A percentile compares a stretch with the other conserved stretches of the same genome.
Conservation (phyloP, 1,140 invertebrate genomes). For the Papilio xuthus region DNA sequence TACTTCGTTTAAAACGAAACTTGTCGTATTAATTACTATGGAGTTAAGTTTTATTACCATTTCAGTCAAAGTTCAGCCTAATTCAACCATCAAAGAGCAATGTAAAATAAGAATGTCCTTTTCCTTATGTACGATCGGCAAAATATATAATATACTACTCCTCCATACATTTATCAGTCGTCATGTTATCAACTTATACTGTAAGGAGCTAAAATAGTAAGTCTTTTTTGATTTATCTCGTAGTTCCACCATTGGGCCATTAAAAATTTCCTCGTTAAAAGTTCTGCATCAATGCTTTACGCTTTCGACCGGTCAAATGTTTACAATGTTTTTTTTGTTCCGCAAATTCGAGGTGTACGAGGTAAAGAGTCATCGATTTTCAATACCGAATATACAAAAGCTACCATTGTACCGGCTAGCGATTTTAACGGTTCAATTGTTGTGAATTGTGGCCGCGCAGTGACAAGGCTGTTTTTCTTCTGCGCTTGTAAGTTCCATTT, state of each 20-base stretch:
- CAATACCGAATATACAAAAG: slow-evolving; percentile 31
- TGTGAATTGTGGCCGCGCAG: slow-evolving; percentile 24
- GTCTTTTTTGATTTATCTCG: not conserved
- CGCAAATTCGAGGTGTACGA: slow-evolving; percentile 5
- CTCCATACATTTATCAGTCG: not conserved
- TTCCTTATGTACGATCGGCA: too few species aligned
- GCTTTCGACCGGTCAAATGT: not conserved
- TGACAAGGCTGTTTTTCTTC: slow-evolving; percentile 30
- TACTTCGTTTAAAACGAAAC: not conserved
- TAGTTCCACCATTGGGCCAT: not conserved
- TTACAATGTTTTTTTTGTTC: slow-evolving; percentile 20
- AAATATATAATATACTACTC: too few species aligned
- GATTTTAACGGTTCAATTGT: slow-evolving; percentile 35
- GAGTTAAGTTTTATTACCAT: too few species aligned
- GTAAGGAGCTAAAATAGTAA: not conserved
- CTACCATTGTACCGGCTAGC: slow-evolving; percentile 30
- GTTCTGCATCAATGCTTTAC: slow-evolving; percentile 15
- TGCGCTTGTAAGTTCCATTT: slow-evolving; percentile 16
- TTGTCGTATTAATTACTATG: too few species aligned
- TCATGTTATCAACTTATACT: not conserved
- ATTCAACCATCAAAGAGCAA: too few species aligned
- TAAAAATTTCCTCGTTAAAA: slow-evolving; percentile 12
- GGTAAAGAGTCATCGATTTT: slow-evolving; percentile 29
- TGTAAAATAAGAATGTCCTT: too few species aligned
- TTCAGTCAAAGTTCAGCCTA: too few species aligned